Percentiles rank a stretch among this genome's conserved stretches.
phyloP scores from a whole-genome alignment of 2,113 vertebrate genomes.

The Nothoprocta perdicaria region DNA sequence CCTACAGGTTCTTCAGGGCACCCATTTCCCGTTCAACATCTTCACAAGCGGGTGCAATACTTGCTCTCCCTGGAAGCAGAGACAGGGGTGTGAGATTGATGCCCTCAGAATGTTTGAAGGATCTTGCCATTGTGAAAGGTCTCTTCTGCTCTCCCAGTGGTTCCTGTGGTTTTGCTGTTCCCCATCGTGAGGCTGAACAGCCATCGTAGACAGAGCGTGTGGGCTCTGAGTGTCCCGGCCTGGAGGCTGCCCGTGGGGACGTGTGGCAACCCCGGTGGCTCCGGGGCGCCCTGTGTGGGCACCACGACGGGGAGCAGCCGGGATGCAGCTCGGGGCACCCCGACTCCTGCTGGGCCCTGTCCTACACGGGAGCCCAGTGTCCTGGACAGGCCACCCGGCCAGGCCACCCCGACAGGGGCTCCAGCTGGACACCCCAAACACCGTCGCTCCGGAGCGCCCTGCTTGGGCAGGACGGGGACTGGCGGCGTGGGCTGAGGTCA shows the following conservation, averaged over 20 bases:
- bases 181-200: rapidly evolving
- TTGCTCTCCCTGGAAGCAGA: background rate
- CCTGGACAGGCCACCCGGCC: background rate
- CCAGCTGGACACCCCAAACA: rapidly evolving
- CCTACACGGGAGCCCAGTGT: background rate
- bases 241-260: background rate
- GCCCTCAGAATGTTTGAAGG: background rate
- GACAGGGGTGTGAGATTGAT: background rate
- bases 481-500: rapidly evolving
- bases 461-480: background rate
- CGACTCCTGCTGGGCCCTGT: background rate
- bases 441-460: rapidly evolving
- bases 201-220: rapidly evolving
- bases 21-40: background rate
- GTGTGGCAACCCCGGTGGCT: background rate
- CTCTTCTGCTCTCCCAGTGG: background rate
- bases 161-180: background rate
- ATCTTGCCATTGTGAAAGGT: background rate
- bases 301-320: rapidly evolving
- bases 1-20: background rate
- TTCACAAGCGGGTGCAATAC: background rate
- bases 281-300: background rate
- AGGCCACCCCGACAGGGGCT: rapidly evolving
- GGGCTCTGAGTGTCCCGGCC: background rate
- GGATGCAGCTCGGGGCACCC: background rate